Percentiles rank a stretch among this genome's conserved stretches.
Conservation (phyloP, 2,888 invertebrate species). For the Trichogramma evanescens region DNA sequence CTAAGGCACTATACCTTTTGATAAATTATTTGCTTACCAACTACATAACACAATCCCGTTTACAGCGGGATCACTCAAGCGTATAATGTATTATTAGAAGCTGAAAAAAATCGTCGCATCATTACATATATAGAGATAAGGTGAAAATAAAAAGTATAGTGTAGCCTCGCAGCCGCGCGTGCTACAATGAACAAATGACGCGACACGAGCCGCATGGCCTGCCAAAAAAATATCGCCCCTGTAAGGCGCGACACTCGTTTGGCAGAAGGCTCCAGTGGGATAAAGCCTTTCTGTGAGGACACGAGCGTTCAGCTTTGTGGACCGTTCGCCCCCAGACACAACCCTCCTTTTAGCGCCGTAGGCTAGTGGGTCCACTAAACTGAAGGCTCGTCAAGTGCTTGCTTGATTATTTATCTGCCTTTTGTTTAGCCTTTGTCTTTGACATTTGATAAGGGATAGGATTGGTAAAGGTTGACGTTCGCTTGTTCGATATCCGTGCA, state of each 20-base stretch:
- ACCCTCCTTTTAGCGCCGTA: background rate
- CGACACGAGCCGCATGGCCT: constrained; percentile 48
- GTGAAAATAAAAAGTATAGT: constrained; percentile 1
- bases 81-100: too few relatives aligned
- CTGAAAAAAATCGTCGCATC: background rate
- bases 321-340: constrained; percentile 11
- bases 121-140: background rate
- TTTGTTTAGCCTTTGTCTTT: background rate
- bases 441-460: constrained; percentile 34
- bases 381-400: constrained; percentile 46
- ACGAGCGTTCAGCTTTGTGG: constrained; percentile 41
- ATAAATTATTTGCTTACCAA: too few relatives aligned
- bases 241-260: constrained; percentile 41
- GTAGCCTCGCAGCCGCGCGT: constrained; percentile 46
- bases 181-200: constrained; percentile 48
- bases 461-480: constrained; percentile 15
- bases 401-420: constrained; percentile 21
- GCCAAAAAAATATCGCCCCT: constrained; percentile 44
- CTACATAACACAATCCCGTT: too few relatives aligned
- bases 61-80: too few relatives aligned
- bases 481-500: constrained; percentile 17
- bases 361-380: constrained; percentile 25
- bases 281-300: constrained; percentile 48
- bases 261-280: constrained; percentile 42
- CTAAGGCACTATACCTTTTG: too few relatives aligned